Evolutionary conservation across 2,797 vertebrate genomes (phyloP).

Genomic region (Sebastes minor): DNA sequence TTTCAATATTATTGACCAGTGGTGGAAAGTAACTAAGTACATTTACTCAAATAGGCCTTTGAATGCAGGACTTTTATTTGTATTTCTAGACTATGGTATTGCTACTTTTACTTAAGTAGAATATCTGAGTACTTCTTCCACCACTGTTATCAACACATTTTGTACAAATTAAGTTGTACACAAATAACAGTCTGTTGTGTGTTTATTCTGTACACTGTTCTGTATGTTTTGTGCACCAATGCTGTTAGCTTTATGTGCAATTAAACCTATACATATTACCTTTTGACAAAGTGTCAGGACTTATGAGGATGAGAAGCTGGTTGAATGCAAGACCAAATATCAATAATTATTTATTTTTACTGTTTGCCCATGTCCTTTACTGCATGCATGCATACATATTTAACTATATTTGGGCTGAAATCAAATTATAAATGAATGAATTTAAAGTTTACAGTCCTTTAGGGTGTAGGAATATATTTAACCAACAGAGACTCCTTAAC

Average conservation of each 20-base stretch:
- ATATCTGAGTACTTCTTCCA: too few species aligned
- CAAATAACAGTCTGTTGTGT: background rate
- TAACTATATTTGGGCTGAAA: background rate
- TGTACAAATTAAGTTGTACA: background rate
- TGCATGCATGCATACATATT: background rate
- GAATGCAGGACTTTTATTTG: too few species aligned
- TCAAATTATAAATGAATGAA: background rate
- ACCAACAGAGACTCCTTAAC: slow-evolving; percentile 69
- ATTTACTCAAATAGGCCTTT: background rate
- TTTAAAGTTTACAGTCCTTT: background rate
- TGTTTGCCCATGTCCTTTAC: background rate
- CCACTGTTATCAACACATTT: background rate
- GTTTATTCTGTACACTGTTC: background rate
- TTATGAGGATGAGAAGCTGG: background rate
- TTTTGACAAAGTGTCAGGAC: background rate
- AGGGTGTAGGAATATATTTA: background rate
- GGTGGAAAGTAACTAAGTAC: background rate
- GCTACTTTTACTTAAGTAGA: too few species aligned
- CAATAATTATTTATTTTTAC: background rate
- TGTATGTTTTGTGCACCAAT: background rate
- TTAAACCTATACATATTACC: background rate
- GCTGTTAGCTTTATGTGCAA: background rate
- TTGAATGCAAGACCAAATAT: background rate
- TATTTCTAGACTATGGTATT: too few species aligned
- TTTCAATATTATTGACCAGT: background rate